Percentiles rank a stretch among this genome's conserved stretches.
Evolutionary conservation across 2,113 vertebrate species (phyloP).

Genomic region (Reinhardtius hippoglossoides): DNA sequence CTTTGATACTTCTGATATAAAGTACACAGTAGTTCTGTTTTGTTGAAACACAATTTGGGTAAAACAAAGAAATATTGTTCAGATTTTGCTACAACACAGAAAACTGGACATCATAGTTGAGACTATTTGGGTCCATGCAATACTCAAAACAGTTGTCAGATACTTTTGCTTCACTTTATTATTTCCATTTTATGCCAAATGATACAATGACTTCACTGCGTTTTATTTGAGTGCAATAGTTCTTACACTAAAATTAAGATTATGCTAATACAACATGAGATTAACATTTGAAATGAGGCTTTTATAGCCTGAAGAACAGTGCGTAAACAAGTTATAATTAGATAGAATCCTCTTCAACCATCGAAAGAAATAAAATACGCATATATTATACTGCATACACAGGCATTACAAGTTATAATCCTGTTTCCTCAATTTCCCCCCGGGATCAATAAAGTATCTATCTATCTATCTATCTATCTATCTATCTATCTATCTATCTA

Average conservation of each 20-base stretch:
- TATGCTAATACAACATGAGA: background rate
- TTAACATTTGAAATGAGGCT: conserved; percentile 1
- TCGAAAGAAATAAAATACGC: too few relatives aligned
- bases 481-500: too few relatives aligned
- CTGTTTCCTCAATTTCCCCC: too few relatives aligned
- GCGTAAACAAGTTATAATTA: background rate
- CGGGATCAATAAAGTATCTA: too few relatives aligned
- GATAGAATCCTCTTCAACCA: background rate
- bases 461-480: too few relatives aligned
- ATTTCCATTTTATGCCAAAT: background rate
- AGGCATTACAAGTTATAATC: background rate
- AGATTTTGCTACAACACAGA: too few relatives aligned
- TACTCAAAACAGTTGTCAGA: too few relatives aligned
- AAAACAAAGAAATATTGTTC: background rate
- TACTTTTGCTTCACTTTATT: too few relatives aligned
- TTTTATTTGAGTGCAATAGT: background rate
- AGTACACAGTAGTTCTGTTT: background rate
- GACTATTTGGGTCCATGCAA: too few relatives aligned
- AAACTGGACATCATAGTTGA: too few relatives aligned
- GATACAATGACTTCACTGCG: background rate
- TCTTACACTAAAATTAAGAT: background rate
- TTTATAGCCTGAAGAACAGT: background rate
- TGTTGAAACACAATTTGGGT: too few relatives aligned
- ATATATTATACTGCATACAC: background rate
- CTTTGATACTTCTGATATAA: background rate